phyloP scores from a whole-genome alignment of 2,888 invertebrate genomes.

The Caenorhabditis sp. region DNA sequence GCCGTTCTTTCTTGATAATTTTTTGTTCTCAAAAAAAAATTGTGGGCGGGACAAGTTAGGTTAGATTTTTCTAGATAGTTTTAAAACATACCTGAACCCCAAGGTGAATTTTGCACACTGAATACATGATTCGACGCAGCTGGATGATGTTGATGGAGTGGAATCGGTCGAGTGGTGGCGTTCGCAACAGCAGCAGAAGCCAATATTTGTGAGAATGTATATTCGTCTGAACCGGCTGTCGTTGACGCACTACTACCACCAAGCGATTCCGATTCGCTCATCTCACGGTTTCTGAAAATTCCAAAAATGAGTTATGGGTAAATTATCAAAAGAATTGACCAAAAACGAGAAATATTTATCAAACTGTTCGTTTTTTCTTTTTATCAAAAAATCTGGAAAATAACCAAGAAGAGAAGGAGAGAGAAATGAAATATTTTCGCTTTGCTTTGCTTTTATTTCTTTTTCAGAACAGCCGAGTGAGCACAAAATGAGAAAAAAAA shows the following conservation, averaged over 20 bases:
- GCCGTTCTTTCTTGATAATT: too few species aligned
- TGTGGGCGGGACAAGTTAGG: too few species aligned
- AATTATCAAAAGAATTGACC: neutral
- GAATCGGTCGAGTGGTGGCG: constrained; percentile 21
- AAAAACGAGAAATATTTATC: neutral
- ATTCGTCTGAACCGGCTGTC: constrained; percentile 55
- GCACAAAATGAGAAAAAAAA: too few species aligned
- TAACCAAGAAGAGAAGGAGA: too few species aligned
- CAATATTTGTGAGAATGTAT: constrained; percentile 56
- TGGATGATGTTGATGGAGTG: constrained; percentile 9
- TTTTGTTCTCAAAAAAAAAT: too few species aligned
- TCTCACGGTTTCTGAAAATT: constrained; percentile 58
- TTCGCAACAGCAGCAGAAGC: constrained; percentile 5
- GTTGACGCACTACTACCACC: constrained; percentile 57
- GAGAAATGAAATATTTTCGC: too few species aligned
- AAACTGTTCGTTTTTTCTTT: too few species aligned
- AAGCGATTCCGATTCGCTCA: constrained; percentile 67
- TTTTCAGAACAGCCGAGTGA: too few species aligned
- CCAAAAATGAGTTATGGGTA: neutral
- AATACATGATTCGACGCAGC: neutral
- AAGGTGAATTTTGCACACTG: constrained; percentile 21
- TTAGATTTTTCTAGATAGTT: too few species aligned
- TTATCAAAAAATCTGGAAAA: too few species aligned
- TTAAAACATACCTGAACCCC: constrained; percentile 51
- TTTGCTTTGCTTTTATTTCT: too few species aligned